These are phyloP conservation scores for Automeris io DNA, from an alignment of 2,888 invertebrate genomes.

Conservation along the genomic window DNA sequence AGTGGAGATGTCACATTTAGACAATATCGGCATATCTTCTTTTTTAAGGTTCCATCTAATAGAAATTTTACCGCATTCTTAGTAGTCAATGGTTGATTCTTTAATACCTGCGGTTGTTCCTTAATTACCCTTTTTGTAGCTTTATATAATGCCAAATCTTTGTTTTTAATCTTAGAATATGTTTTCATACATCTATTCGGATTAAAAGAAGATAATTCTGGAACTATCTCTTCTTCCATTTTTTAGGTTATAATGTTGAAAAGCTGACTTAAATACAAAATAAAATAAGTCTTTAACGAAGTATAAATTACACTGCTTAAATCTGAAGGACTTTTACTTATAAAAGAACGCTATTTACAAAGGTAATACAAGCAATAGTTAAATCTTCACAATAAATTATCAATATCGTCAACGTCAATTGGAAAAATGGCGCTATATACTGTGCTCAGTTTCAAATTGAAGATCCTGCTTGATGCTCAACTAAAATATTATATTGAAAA, in stretches of 20 bases:
- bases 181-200: conserved; percentile 17
- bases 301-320: too few relatives aligned
- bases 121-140: conserved; percentile 4
- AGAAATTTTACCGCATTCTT: conserved; percentile 52
- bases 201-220: conserved; percentile 13
- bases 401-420: neutral
- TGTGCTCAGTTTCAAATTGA: too few relatives aligned
- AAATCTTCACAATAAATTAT: too few relatives aligned
- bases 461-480: too few relatives aligned
- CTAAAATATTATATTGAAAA: too few relatives aligned
- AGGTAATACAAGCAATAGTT: too few relatives aligned
- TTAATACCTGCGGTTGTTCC: conserved; percentile 1
- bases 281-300: too few relatives aligned
- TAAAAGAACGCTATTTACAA: neutral
- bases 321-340: neutral
- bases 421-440: neutral
- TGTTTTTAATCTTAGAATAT: conserved; percentile 12
- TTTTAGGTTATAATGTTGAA: conserved; percentile 24
- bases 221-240: conserved; percentile 24
- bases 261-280: too few relatives aligned
- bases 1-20: conserved; percentile 36
- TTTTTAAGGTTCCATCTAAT: conserved; percentile 43
- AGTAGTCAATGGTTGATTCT: conserved; percentile 34
- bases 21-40: conserved; percentile 58
- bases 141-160: too few relatives aligned